phyloP scores from a whole-genome alignment of 2,888 invertebrate genomes.

The Nemotelus pantherinus region DNA sequence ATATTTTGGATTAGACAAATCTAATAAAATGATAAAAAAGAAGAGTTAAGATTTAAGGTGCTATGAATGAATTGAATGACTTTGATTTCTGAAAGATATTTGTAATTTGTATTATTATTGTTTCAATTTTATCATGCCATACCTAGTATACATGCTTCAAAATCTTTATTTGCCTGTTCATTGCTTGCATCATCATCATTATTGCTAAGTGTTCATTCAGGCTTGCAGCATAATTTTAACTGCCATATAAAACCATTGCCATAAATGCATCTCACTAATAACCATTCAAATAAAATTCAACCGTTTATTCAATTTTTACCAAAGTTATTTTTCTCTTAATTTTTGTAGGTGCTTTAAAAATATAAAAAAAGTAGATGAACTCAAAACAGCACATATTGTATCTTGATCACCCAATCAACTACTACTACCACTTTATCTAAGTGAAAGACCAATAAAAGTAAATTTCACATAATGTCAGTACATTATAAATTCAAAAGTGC shows the following conservation, averaged over 20 bases:
- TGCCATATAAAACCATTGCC: background rate
- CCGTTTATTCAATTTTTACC: slow-evolving; percentile 6
- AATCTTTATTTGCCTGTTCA: too few species aligned
- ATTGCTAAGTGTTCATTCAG: too few species aligned
- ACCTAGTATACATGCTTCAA: too few species aligned
- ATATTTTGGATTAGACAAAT: too few species aligned
- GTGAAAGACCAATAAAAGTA: slow-evolving; percentile 7
- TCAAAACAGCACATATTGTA: slow-evolving; percentile 32
- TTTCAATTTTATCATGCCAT: too few species aligned
- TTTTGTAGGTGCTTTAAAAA: slow-evolving; percentile 31
- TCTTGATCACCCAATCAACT: slow-evolving; percentile 28
- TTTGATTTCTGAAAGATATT: too few species aligned
- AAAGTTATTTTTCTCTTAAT: slow-evolving; percentile 19
- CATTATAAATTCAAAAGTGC: slow-evolving; percentile 99
- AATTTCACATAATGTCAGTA: slow-evolving; percentile 79
- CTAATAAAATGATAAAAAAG: too few species aligned
- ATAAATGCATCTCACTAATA: background rate
- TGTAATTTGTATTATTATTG: too few species aligned
- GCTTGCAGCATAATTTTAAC: background rate
- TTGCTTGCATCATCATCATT: too few species aligned
- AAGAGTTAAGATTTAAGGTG: too few species aligned
- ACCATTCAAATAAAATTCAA: background rate
- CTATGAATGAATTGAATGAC: too few species aligned
- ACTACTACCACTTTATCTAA: background rate
- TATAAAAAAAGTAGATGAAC: slow-evolving; percentile 22